Base-by-base conservation (phyloP, 2,888 invertebrate species). In the Cyclophora punctaria region DNA sequence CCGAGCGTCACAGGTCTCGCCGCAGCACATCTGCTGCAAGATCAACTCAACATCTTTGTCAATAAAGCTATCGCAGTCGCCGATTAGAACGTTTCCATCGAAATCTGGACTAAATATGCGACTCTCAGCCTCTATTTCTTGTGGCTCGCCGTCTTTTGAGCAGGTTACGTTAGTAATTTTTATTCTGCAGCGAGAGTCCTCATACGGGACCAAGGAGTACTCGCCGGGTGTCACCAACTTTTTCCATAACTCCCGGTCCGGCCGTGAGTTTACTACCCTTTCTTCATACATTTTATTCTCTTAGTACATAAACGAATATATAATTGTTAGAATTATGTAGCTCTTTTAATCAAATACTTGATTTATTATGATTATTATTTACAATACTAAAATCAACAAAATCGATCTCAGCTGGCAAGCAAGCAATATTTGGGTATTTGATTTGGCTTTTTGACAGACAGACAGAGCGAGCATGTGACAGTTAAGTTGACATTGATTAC, bases 11-110 rank as follows among this genome's bases (percentile, higher is more conserved):
- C 90, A 85, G 2, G 65, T 73, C 61, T 91, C 91, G 0, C 75
- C 77, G 7, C 81, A 64, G 53, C 83, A 89, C 91, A 91, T 91
- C 60, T 83, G 88, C 60, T 86, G 82, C 35, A 91, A 58, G 3
- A 89, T 83, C 60, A 89, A 73, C 62, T 91, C 91, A 20, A 91
- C 74, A 62, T 89, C 88, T 57, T 77, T 81, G 55, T 91, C 91
- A 34, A 91, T 67, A 56, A 79, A 86, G 34, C 71, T 77, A 53
- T 86, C 83, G 1, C 73, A 75, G 54, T 90, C 84, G 0, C 91
- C 91, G 20, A 91, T 88, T 6, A 83, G 61, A 5, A 91, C 74
- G 20, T 78, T 79, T 0, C 89, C 90, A 46, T 83, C 75, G 51
- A 89, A 88, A 5, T 70, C 59, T 5, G 66, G 60, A 46, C 75